These are phyloP conservation scores for Aphodius granarius DNA, from an alignment of 2,888 invertebrate species.

Conservation along the genomic window DNA sequence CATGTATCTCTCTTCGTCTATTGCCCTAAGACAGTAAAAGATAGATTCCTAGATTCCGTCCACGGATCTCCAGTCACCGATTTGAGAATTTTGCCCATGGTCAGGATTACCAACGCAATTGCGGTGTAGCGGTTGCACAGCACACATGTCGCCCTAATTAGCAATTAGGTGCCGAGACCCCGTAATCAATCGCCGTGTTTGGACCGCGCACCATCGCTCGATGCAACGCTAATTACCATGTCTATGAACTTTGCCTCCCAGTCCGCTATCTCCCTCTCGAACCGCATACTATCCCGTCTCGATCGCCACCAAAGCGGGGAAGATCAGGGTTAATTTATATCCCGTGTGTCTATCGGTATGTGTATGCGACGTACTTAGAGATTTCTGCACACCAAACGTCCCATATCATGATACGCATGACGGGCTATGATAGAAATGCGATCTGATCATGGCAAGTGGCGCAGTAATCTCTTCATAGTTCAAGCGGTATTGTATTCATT, in stretches of 20 bases:
- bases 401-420: neutral
- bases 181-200: slow-evolving; percentile 10
- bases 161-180: slow-evolving; percentile 30
- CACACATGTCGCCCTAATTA: slow-evolving; percentile 36
- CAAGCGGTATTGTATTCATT: neutral
- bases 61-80: no score
- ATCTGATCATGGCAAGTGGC: neutral
- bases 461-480: neutral
- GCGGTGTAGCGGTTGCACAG: slow-evolving; percentile 26
- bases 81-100: no score
- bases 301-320: neutral
- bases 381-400: neutral
- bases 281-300: neutral
- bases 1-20: no score
- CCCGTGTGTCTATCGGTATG: neutral
- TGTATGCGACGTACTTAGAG: neutral
- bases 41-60: no score
- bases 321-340: neutral
- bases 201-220: neutral
- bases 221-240: slow-evolving; percentile 2
- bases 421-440: neutral
- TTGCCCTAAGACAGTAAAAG: no score
- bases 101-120: neutral
- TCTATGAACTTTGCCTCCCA: slow-evolving; percentile 2
- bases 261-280: neutral